Percentiles rank a stretch among this genome's conserved stretches.
phyloP scores from a whole-genome alignment of 2,888 invertebrate genomes.

The Anthophora plumipes region DNA sequence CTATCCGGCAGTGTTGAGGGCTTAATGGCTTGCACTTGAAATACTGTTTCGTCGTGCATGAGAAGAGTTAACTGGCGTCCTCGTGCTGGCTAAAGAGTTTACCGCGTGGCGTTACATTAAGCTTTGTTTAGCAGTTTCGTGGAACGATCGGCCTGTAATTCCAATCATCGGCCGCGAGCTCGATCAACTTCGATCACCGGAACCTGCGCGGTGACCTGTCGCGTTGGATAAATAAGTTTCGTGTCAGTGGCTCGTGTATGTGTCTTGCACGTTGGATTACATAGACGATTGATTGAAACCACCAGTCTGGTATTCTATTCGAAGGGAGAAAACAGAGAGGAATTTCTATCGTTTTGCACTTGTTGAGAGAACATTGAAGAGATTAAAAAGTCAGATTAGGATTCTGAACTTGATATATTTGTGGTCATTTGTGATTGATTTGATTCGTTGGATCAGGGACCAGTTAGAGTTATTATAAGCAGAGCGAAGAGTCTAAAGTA shows the following conservation, averaged over 20 bases:
- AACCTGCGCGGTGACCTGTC: neutral
- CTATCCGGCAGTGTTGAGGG: slow-evolving; percentile 53
- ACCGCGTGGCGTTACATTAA: slow-evolving; percentile 31
- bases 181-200: slow-evolving; percentile 1
- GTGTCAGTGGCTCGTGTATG: neutral
- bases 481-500: too few relatives aligned
- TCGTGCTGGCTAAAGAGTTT: slow-evolving; percentile 49
- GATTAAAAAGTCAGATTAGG: too few relatives aligned
- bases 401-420: too few relatives aligned
- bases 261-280: neutral
- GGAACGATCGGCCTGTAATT: slow-evolving; percentile 40
- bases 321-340: too few relatives aligned
- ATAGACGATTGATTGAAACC: neutral
- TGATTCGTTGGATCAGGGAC: too few relatives aligned
- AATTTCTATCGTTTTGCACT: too few relatives aligned
- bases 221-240: neutral
- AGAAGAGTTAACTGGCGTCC: slow-evolving; percentile 50
- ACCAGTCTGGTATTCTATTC: neutral
- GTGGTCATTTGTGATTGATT: too few relatives aligned
- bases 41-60: slow-evolving; percentile 48
- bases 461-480: too few relatives aligned
- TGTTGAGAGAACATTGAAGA: too few relatives aligned
- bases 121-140: slow-evolving; percentile 34
- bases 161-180: slow-evolving; percentile 22
- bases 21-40: slow-evolving; percentile 62